phyloP scores from a whole-genome alignment of 2,113 vertebrate genomes.

The Notechis scutatus region DNA sequence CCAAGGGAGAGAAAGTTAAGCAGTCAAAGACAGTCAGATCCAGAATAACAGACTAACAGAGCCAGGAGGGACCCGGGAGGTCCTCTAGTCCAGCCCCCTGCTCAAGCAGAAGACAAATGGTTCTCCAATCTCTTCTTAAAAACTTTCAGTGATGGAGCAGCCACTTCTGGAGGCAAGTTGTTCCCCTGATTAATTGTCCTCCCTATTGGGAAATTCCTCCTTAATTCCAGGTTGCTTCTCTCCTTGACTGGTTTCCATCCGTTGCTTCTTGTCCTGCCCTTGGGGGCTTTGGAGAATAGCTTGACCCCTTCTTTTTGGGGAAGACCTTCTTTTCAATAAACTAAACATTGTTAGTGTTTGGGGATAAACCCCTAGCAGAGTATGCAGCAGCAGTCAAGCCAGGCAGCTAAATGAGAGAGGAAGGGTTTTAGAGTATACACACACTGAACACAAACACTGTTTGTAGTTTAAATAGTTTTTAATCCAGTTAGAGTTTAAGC shows the following conservation, averaged over 20 bases:
- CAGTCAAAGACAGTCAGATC: neutral
- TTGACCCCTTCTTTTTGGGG: too few relatives aligned
- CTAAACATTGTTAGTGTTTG: too few relatives aligned
- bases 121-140: neutral
- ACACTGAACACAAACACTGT: too few relatives aligned
- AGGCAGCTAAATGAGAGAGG: too few relatives aligned
- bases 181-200: neutral
- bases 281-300: too few relatives aligned
- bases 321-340: too few relatives aligned
- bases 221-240: neutral
- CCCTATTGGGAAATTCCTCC: neutral
- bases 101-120: neutral
- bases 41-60: neutral
- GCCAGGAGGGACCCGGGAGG: neutral
- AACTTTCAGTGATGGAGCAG: rapidly evolving
- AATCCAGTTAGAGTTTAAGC: too few relatives aligned
- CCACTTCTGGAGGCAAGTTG: neutral
- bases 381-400: too few relatives aligned
- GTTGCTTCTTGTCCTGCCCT: too few relatives aligned
- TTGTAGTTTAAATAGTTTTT: too few relatives aligned
- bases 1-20: neutral
- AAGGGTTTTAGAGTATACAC: too few relatives aligned
- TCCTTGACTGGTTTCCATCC: neutral
- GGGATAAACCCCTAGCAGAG: too few relatives aligned
- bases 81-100: neutral